phyloP scores from a whole-genome alignment of 2,797 vertebrate genomes.

The Urocyon cinereoargenteus region DNA sequence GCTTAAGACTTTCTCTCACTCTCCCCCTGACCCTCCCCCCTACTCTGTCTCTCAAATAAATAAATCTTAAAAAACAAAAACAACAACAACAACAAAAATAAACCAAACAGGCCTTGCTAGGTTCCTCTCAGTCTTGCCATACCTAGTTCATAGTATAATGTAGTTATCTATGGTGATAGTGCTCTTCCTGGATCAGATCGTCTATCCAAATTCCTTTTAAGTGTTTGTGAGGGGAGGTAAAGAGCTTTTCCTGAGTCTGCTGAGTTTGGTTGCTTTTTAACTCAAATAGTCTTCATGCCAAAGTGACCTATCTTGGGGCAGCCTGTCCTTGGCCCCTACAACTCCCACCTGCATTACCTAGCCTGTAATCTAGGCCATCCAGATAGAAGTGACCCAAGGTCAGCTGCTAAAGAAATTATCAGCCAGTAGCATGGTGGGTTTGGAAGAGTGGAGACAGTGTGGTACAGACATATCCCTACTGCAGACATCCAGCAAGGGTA shows the following conservation, averaged over 20 bases:
- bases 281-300: background rate
- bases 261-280: background rate
- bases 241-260: background rate
- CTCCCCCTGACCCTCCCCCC: background rate
- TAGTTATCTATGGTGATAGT: background rate
- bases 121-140: background rate
- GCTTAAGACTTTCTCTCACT: background rate
- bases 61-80: background rate
- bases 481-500: background rate
- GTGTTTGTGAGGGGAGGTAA: background rate
- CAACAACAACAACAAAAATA: background rate
- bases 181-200: background rate
- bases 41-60: background rate
- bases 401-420: background rate
- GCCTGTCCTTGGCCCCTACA: background rate
- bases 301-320: background rate
- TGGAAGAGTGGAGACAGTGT: background rate
- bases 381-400: background rate
- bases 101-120: background rate
- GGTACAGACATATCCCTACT: background rate
- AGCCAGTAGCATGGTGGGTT: background rate
- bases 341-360: background rate
- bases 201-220: background rate
- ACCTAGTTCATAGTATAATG: background rate
- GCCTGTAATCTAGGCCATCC: background rate